Base-by-base conservation (phyloP, 2,888 invertebrate species). In the Cataglyphis altisquamis region DNA sequence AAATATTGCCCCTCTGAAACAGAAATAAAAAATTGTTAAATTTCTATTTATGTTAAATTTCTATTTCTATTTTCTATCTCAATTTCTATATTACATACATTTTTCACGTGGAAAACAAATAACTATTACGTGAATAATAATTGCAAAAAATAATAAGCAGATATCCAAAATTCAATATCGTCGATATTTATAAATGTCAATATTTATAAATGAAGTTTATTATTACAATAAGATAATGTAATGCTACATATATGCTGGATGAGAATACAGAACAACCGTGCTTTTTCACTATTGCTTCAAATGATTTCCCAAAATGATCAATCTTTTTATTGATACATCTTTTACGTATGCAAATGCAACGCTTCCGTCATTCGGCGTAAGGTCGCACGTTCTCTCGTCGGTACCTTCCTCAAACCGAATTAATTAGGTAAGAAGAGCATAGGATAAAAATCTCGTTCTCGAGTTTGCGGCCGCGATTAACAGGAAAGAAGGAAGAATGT, bases 1-100 rank as follows among this genome's bases (percentile, higher is more conserved):
- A 62, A 85, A 84, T 87, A 85, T 86, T 85, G 77, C 78, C 80
- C 85, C 84, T 85, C 87, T 91, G 86, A 87, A 91, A 90, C 84
- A 87, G 39, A 18, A 81, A 84, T 5, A 70, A 74, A 82, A 78
- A 55, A 68, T 32, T 3, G 8, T 52, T 4, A 72, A 52, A 12
- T 29, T n/a, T 29, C n/a, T 32, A 78, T 57, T 8, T 29, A 29
- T 3, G 4, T 52, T 8, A 72, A 52, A 12, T 29, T n/a, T 29
- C 29, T 32, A 78, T 57, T 8, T 25, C 25, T 25, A 25, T 21
- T 74, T 21, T 21, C 21, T 25, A 67, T 12, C 36, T 67, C 25
- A 21, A 25, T 66, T 10, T 29, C 21, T 52, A 52, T 52, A 39
- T 36, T 12, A 15, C 18, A 72, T 18, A 25, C 36, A 18, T 57